Conservation (phyloP, 2,113 vertebrate species). For the Hemichromis elongatus region DNA sequence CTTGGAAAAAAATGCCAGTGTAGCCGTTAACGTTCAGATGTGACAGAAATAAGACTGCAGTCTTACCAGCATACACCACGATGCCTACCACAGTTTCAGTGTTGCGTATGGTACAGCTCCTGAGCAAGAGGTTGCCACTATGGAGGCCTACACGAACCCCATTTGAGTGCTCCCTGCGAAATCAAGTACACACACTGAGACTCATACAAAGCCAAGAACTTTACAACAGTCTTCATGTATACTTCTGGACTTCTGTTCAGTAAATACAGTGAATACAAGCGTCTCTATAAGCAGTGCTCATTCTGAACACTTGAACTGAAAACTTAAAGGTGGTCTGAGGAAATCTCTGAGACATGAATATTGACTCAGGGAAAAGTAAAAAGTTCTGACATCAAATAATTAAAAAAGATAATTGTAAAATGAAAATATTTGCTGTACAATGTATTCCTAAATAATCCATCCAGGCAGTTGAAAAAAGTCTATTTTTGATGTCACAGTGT, state of each 20-base stretch:
- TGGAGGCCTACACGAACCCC: slow-evolving; percentile 82
- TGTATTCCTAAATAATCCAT: background rate
- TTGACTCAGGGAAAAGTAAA: background rate
- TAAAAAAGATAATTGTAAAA: background rate
- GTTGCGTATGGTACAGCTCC: slow-evolving; percentile 90
- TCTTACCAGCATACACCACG: slow-evolving; percentile 92
- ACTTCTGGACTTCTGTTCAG: too few species aligned
- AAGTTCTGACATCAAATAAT: background rate
- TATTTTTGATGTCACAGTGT: background rate
- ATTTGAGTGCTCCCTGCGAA: slow-evolving; percentile 78
- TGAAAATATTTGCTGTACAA: background rate
- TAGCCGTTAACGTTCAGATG: background rate
- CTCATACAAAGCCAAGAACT: background rate
- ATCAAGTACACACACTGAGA: background rate
- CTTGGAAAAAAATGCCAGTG: background rate
- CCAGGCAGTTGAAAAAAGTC: background rate
- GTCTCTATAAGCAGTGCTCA: background rate
- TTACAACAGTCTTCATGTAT: background rate
- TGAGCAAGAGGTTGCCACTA: slow-evolving; percentile 85
- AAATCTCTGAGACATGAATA: background rate
- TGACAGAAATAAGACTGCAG: background rate
- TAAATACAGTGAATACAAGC: background rate
- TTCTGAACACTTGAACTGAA: background rate
- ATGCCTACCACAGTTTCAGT: slow-evolving; percentile 90
- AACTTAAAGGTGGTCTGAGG: background rate